phyloP scores from a whole-genome alignment of 1,140 invertebrate genomes.

The Musca vetustissima region DNA sequence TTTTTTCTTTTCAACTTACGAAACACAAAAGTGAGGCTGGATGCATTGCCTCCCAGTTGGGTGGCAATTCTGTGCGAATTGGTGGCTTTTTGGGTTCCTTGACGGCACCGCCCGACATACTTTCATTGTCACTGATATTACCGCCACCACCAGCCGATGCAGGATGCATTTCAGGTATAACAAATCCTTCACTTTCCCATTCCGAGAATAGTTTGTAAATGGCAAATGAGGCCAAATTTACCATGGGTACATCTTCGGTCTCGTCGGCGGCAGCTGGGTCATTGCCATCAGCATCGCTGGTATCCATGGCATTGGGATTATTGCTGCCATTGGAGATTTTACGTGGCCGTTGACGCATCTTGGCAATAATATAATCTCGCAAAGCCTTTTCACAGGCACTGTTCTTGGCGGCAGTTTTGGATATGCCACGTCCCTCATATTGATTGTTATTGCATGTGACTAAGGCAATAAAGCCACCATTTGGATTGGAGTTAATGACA shows the following conservation, averaged over 20 bases:
- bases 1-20: too few relatives aligned
- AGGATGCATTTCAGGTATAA: conserved; percentile 60
- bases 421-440: conserved; percentile 55
- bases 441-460: conserved; percentile 48
- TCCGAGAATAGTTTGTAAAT: conserved; percentile 74
- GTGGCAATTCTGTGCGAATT: conserved; percentile 59
- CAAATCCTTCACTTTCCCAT: conserved; percentile 71
- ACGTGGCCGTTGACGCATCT: conserved; percentile 60
- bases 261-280: conserved; percentile 55
- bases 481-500: conserved; percentile 43
- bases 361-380: conserved; percentile 68
- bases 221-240: conserved; percentile 73
- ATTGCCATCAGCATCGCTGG: conserved; percentile 19
- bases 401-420: conserved; percentile 61
- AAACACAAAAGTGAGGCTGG: conserved; percentile 70
- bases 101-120: conserved; percentile 19
- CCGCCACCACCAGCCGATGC: conserved; percentile 41
- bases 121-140: conserved; percentile 32
- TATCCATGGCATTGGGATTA: conserved; percentile 33
- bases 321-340: conserved; percentile 36
- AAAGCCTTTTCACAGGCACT: conserved; percentile 73
- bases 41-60: conserved; percentile 65
- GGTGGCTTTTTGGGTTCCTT: conserved; percentile 55
- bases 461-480: conserved; percentile 49
- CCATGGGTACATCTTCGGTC: conserved; percentile 69